Evolutionary conservation across 2,113 vertebrate species (phyloP), one percentile per base, ranked within the genome.

Genomic region (Plecotus auritus): DNA sequence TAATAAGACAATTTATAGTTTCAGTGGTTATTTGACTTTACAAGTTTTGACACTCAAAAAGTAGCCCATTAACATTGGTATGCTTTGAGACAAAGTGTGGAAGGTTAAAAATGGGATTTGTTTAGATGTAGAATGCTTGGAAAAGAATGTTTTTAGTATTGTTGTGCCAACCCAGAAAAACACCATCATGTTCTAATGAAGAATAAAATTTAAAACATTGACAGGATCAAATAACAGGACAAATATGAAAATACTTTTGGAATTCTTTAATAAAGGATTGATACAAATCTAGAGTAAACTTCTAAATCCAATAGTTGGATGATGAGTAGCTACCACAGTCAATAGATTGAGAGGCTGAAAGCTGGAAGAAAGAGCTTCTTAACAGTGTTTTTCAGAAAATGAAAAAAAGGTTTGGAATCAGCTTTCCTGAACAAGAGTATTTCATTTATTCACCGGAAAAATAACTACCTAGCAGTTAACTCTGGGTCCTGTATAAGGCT

Each of bases 91-190:
- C 51, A 94, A 88, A 81, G 22, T 49, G 28, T 94, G n/a, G 47
- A 78, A 85, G 28, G 40, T 72, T 85, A 90, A 94, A 93, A 88
- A 80, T 95, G 11, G 17, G 49, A 9, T 94, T 96, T 94, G 37
- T 82, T 91, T 94, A 80, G 35, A 82, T 85, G 47, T 66, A 85
- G 10, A 88, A 77, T 85, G 40, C 61, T 95, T 94, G n/a, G 30
- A 59, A 95, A 96, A 81, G 28, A 92, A 84, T 87, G 59, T 95
- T 95, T 95, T 94, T 56, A 76, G 88, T 93, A 95, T 78, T 95
- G 32, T 42, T 66, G 11, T 80, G 81, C 23, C 70, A 95, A 28
- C 64, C 45, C n/a, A 81, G 80, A 86, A 93, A 94, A 80, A 67
- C 12, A 78, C 56, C 49, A 89, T 45, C 64, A 42, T 72, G 69